A percentile compares a stretch with the other conserved stretches of the same genome.
phyloP scores from a whole-genome alignment of 1,140 invertebrate genomes.

The Bacillus rossius region DNA sequence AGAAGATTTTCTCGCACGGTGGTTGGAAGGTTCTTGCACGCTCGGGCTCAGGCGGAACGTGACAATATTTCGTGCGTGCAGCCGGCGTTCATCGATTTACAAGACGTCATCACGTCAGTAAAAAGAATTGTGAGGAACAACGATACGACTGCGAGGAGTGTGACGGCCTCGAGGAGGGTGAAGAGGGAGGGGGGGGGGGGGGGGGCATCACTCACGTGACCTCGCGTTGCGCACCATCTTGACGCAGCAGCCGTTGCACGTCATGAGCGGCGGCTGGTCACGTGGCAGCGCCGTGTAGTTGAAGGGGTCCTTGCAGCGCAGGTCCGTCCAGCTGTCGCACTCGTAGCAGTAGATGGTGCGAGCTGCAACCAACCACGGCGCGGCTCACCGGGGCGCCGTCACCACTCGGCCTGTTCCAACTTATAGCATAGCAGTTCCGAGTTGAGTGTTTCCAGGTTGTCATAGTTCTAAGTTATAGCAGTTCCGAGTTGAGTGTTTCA shows the following conservation, averaged over 20 bases:
- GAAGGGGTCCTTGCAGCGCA: conserved; percentile 85
- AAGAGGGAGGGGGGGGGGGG: no score
- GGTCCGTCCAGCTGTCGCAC: conserved; percentile 86
- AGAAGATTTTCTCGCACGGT: no score
- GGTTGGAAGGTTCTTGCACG: no score
- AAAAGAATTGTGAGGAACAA: no score
- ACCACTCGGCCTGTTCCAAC: not conserved
- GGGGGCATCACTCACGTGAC: conserved; percentile 78
- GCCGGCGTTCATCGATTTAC: no score
- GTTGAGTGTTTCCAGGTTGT: not conserved
- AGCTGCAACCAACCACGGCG: conserved; percentile 45
- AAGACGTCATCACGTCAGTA: no score
- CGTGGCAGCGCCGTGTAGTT: conserved; percentile 82
- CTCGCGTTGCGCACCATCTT: conserved; percentile 89
- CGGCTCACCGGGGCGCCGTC: not conserved
- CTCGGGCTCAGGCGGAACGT: no score
- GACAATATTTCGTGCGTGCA: no score
- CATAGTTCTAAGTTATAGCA: no score
- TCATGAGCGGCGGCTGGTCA: conserved; percentile 76
- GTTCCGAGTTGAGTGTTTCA: no score
- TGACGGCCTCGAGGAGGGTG: no score
- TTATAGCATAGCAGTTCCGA: not conserved
- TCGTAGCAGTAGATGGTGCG: conserved; percentile 88
- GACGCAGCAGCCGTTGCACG: conserved; percentile 89
- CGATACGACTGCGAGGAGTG: no score